These are phyloP conservation scores for Lacanobia oleracea DNA, from an alignment of 2,888 invertebrate species.

Conservation along the genomic window DNA sequence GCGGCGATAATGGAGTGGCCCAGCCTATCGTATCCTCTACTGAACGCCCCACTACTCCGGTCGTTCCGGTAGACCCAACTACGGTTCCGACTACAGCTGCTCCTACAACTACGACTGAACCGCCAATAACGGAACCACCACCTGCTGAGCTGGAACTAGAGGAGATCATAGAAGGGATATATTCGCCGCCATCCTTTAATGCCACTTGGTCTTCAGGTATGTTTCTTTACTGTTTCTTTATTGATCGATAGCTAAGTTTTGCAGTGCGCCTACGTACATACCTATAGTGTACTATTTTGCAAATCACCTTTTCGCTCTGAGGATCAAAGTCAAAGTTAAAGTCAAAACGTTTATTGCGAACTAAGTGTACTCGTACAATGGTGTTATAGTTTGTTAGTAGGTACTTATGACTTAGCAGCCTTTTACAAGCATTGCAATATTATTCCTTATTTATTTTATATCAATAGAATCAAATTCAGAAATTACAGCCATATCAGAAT, in stretches of 20 bases:
- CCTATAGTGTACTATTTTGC: too few relatives aligned
- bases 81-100: constrained; percentile 59
- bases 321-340: too few relatives aligned
- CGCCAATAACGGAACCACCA: constrained; percentile 69
- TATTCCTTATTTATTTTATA: too few relatives aligned
- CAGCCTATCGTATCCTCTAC: constrained; percentile 75
- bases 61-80: constrained; percentile 50
- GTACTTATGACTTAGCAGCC: too few relatives aligned
- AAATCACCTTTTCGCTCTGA: too few relatives aligned
- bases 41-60: constrained; percentile 66
- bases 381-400: too few relatives aligned
- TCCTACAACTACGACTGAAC: constrained; percentile 37
- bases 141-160: constrained; percentile 89
- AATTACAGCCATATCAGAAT: too few relatives aligned
- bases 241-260: not conserved
- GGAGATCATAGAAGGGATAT: constrained; percentile 93
- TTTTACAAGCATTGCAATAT: too few relatives aligned
- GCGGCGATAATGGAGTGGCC: constrained; percentile 77
- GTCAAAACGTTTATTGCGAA: too few relatives aligned
- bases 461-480: too few relatives aligned
- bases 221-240: not conserved
- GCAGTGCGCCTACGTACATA: too few relatives aligned
- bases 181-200: constrained; percentile 93
- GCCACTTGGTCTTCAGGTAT: constrained; percentile 95
- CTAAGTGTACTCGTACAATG: too few relatives aligned